Base-by-base conservation (phyloP, 1,140 invertebrate species). In the Matsumurasca onukii region DNA sequence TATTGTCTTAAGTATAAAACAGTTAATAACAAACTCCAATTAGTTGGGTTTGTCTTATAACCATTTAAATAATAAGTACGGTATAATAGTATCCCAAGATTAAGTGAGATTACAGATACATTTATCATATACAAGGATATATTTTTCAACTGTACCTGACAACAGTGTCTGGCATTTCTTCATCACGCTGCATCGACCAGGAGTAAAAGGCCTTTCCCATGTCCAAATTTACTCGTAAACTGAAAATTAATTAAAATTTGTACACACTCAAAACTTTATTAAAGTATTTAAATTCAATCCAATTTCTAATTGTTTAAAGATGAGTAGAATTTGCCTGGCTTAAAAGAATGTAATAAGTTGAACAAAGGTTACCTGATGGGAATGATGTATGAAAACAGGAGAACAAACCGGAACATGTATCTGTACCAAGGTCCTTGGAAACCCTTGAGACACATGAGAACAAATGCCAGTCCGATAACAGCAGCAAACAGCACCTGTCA, bases 361-460 rank as follows among this genome's bases (percentile, higher is more conserved):
- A 59, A 59, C 25, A 59, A 12, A 52, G 61, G 75, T 85, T 75
- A 92, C 89, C 91, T 95, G 71, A 99, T 97, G 17, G 98, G 98
- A 78, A 99, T 99, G 68, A 99, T 99, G 80, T 99, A 99, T 0
- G 97, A 99, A 81, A 99, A 99, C 0, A 99, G 85, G 9, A 99
- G 83, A 66, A 99, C 88, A 78, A 99, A 99, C 75, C 98, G 84
- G 80, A 99, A 98, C 82, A 98, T 88, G 78, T 99, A 99, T 71
- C 91, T 82, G 78, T 97, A 98, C 98, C 98, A 99, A 0, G 93
- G 94, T 0, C 96, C 97, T 70, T 86, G 89, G 79, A 98, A 99
- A 27, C 94, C 93, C 85, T 98, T 98, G 29, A 98, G 81, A 70
- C 88, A 88, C 84, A 99, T 98, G 91, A 99, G 96, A 3, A 98